Evolutionary conservation across 2,113 vertebrate species (phyloP).

Genomic region (Pitta sordida): DNA sequence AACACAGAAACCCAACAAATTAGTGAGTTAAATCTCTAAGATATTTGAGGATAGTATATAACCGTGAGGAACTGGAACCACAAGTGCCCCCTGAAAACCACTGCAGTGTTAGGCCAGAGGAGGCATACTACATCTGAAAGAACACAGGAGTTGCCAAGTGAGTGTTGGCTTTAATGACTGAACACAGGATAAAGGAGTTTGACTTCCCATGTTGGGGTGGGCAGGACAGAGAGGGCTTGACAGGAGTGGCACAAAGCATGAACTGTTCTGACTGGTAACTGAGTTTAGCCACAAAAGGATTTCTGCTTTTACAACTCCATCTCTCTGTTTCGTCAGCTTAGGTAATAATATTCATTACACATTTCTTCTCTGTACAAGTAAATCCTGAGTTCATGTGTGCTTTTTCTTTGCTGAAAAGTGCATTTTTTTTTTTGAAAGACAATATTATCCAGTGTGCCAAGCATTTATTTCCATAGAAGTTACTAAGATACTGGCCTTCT

Average conservation of each 20-base stretch:
- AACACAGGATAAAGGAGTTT: neutral
- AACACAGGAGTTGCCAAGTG: neutral
- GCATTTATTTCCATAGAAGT: neutral
- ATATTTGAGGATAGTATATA: neutral
- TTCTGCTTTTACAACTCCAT: neutral
- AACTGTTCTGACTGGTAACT: neutral
- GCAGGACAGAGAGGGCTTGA: neutral
- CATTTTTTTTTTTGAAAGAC: neutral
- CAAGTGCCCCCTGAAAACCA: neutral
- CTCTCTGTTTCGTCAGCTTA: neutral
- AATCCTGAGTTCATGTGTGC: neutral
- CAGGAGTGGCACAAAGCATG: neutral
- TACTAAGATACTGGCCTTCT: neutral
- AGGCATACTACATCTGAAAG: neutral
- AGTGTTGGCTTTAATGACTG: neutral
- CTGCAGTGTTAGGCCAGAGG: neutral
- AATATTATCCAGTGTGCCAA: neutral
- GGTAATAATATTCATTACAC: neutral
- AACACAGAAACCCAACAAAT: neutral
- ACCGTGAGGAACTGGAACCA: neutral
- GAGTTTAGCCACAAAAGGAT: neutral
- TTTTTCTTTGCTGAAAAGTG: neutral
- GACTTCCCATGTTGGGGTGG: fast-evolving
- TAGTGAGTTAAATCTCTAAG: neutral
- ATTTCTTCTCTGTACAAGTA: neutral